A percentile compares a stretch with the other conserved stretches of the same genome.
phyloP scores from a whole-genome alignment of 2,797 vertebrate genomes.

The Lagodon rhomboides region DNA sequence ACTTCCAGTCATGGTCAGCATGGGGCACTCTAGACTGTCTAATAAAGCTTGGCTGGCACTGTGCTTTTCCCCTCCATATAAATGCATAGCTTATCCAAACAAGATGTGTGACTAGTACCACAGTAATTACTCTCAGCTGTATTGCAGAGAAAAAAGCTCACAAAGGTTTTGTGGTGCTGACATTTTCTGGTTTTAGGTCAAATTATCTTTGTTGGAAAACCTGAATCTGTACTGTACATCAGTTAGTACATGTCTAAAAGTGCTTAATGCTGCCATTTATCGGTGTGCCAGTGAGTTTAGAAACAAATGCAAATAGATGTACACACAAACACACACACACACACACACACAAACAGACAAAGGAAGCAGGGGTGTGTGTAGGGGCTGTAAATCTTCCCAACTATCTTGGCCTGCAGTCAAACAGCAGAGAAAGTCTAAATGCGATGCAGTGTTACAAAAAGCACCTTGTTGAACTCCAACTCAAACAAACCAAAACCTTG shows the following conservation, averaged over 20 bases:
- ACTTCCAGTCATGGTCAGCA: constrained; percentile 44
- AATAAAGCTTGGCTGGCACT: not conserved
- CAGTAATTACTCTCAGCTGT: not conserved
- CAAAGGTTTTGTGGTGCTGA: not conserved
- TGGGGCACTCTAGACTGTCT: constrained; percentile 46
- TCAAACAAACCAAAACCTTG: not conserved
- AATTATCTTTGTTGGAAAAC: not conserved
- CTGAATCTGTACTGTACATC: not conserved
- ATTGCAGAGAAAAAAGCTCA: not conserved
- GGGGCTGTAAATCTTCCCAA: constrained; percentile 21
- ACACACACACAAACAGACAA: constrained; percentile 5
- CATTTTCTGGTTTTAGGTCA: not conserved
- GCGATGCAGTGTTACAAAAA: not conserved
- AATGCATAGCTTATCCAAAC: not conserved
- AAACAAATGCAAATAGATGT: constrained; percentile 7
- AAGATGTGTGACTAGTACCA: constrained; percentile 6
- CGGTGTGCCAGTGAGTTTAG: constrained; percentile 2
- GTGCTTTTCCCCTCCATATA: not conserved
- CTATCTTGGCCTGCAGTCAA: constrained; percentile 30
- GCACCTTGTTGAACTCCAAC: not conserved
- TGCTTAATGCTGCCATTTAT: not conserved
- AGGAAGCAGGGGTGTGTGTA: constrained; percentile 9
- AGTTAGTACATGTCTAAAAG: not conserved
- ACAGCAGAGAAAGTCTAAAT: constrained; percentile 10
- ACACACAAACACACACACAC: constrained; percentile 1